Percentiles rank a stretch among this genome's conserved stretches.
These are phyloP conservation scores for Dromas ardeola DNA, from an alignment of 2,113 vertebrate species.

Conservation along the genomic window DNA sequence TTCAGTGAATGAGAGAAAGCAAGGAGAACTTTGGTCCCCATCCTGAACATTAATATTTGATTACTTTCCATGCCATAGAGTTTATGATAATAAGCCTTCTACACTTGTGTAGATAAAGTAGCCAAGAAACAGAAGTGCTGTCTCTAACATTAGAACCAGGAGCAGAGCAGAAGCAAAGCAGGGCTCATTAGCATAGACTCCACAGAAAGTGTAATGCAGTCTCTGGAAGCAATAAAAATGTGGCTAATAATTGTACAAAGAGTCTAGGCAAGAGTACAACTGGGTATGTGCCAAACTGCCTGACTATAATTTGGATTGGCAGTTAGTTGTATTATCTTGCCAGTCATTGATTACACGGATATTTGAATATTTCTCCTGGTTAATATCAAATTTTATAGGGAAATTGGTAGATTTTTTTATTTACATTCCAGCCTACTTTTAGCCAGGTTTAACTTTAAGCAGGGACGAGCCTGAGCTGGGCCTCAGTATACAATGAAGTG, in stretches of 20 bases:
- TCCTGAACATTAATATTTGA: neutral
- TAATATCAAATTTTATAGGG: slow-evolving; percentile 23
- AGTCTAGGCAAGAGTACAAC: slow-evolving; percentile 8
- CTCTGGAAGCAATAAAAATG: slow-evolving; percentile 48
- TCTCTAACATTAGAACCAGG: slow-evolving; percentile 18
- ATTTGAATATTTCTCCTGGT: slow-evolving; percentile 11
- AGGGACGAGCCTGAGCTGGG: neutral
- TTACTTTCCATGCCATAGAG: neutral
- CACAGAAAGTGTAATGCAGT: neutral
- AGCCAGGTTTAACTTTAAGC: neutral
- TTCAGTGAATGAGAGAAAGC: neutral
- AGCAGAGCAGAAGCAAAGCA: neutral
- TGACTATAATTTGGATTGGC: slow-evolving; percentile 57
- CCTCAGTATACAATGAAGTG: neutral
- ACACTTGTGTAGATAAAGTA: slow-evolving; percentile 7
- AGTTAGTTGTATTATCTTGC: slow-evolving; percentile 7
- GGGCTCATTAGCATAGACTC: neutral
- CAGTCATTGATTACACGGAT: slow-evolving; percentile 24
- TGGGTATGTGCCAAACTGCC: neutral
- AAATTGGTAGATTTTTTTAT: neutral
- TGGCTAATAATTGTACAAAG: slow-evolving; percentile 12
- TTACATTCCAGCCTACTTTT: neutral
- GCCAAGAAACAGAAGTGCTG: slow-evolving; percentile 18
- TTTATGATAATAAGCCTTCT: slow-evolving; percentile 9
- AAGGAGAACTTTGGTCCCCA: neutral